These are phyloP conservation scores for Lophotriccus pileatus DNA, from an alignment of 2,797 vertebrate species.

Conservation along the genomic window DNA sequence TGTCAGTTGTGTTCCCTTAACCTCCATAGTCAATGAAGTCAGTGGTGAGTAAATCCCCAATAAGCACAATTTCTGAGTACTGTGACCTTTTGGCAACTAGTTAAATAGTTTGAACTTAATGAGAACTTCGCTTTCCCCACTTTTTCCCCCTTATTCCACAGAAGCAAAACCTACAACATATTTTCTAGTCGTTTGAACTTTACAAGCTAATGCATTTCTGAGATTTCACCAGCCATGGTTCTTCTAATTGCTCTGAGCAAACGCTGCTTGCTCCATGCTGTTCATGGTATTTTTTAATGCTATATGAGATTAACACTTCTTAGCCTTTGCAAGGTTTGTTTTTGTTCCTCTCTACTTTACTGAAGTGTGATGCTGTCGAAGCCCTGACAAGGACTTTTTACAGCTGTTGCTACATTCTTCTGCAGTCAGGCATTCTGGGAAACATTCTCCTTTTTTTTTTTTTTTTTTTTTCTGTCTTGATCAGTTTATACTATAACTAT, in stretches of 20 bases:
- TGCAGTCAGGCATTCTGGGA: background rate
- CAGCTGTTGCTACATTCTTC: background rate
- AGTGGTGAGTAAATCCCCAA: background rate
- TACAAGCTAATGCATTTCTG: background rate
- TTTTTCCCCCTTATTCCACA: background rate
- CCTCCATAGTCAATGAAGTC: background rate
- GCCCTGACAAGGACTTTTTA: background rate
- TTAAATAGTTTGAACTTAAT: background rate
- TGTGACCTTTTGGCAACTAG: background rate
- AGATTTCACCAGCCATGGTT: background rate
- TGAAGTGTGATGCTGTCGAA: background rate
- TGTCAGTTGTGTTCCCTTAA: background rate
- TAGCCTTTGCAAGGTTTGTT: background rate
- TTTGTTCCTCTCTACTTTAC: background rate
- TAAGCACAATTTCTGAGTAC: background rate
- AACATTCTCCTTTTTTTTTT: background rate
- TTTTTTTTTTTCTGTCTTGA: background rate
- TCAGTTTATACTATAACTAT: background rate
- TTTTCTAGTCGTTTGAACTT: background rate
- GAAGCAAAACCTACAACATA: background rate
- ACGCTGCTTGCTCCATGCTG: background rate
- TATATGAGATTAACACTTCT: conserved; percentile 5
- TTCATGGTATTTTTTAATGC: background rate
- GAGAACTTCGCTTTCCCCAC: background rate
- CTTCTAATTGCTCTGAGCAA: background rate